phyloP scores from a whole-genome alignment of 2,113 vertebrate genomes.

The Spheniscus mendiculus region DNA sequence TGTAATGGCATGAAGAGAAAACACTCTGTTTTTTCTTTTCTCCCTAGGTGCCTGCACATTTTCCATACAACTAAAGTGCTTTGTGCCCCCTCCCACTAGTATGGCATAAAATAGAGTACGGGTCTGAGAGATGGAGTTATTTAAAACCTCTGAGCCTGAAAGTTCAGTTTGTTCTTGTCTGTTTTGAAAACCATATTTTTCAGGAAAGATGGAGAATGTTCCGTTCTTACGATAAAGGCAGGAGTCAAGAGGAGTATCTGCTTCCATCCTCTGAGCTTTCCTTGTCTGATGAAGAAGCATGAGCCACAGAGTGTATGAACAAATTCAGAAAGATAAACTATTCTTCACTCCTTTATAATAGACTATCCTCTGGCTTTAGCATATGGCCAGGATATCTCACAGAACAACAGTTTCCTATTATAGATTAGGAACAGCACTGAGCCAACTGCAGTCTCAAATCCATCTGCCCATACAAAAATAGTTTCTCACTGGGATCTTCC shows the following conservation, averaged over 20 bases:
- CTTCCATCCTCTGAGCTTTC: background rate
- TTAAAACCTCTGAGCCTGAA: background rate
- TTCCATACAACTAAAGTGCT: background rate
- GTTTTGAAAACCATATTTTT: background rate
- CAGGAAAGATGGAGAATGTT: background rate
- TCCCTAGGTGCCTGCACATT: fast-evolving
- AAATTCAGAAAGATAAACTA: constrained; percentile 9
- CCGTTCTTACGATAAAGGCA: background rate
- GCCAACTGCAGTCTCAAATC: constrained; percentile 58
- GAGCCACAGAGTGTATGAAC: background rate
- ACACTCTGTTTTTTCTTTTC: background rate
- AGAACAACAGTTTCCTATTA: constrained; percentile 59
- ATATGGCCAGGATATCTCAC: constrained; percentile 63
- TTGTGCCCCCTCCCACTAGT: background rate
- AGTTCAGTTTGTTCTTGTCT: background rate
- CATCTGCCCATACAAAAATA: constrained; percentile 60
- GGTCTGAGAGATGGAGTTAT: background rate
- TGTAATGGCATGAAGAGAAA: background rate
- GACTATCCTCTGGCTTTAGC: constrained; percentile 62
- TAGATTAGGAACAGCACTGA: constrained; percentile 55
- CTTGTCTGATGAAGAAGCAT: background rate
- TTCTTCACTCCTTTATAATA: constrained; percentile 25
- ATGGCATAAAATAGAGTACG: background rate
- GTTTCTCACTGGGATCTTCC: constrained; percentile 50
- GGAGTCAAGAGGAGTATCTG: background rate